These are phyloP conservation scores for Microctenopoma stevenorrisi DNA, from an alignment of 2,797 vertebrate species.

Conservation along the genomic window DNA sequence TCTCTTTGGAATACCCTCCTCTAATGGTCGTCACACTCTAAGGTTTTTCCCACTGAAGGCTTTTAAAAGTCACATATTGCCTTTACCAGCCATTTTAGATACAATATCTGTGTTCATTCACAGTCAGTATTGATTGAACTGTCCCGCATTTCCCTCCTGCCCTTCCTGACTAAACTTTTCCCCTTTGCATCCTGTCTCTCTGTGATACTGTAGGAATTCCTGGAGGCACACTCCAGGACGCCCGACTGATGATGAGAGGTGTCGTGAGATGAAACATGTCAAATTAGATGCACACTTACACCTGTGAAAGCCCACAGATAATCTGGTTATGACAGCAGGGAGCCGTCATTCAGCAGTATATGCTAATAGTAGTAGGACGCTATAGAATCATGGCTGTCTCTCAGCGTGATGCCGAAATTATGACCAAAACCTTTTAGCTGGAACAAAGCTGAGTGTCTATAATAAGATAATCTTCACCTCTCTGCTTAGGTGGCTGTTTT, in stretches of 20 bases:
- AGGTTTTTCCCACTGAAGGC: neutral
- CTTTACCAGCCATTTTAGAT: neutral
- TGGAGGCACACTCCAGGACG: conserved; percentile 36
- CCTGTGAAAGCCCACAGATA: conserved; percentile 14
- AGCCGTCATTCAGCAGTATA: conserved; percentile 1
- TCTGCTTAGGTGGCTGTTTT: neutral
- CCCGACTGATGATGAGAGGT: conserved; percentile 58
- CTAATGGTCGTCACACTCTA: neutral
- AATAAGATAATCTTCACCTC: conserved; percentile 34
- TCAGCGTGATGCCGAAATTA: conserved; percentile 22
- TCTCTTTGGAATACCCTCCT: conserved; percentile 3
- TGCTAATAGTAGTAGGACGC: neutral
- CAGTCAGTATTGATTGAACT: neutral
- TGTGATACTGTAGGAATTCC: conserved; percentile 52
- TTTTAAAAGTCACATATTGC: neutral
- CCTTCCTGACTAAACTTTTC: neutral
- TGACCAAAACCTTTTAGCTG: conserved; percentile 46
- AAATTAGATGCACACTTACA: conserved; percentile 31
- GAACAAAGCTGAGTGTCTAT: conserved; percentile 13
- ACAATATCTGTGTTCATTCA: neutral
- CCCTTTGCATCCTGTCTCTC: conserved; percentile 34
- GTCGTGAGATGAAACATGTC: conserved; percentile 53
- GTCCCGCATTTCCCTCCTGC: neutral
- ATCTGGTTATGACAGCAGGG: conserved; percentile 24
- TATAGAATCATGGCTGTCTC: neutral